A percentile compares a stretch with the other conserved stretches of the same genome.
Evolutionary conservation across 2,797 vertebrate species (phyloP).

Genomic region (Sebastes itinus): DNA sequence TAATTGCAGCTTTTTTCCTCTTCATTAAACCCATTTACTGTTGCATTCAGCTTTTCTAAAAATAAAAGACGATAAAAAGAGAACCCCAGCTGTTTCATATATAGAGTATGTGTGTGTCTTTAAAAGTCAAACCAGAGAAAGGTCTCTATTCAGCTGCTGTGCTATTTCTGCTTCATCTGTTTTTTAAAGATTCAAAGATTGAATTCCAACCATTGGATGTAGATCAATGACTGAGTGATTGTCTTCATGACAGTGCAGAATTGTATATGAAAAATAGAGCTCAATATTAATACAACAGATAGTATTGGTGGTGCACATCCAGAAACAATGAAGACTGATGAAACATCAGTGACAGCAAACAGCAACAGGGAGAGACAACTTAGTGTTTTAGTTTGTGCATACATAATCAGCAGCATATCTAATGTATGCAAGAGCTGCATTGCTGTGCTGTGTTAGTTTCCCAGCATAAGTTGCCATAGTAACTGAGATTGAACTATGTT

Average conservation of each 20-base stretch:
- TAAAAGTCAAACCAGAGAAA: neutral
- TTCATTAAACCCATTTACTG: slow-evolving; percentile 14
- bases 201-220: neutral
- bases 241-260: neutral
- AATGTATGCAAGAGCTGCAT: neutral
- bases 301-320: neutral
- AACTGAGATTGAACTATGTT: no score
- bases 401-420: neutral
- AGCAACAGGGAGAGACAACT: neutral
- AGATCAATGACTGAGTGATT: neutral
- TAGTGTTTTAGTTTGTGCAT: neutral
- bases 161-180: neutral
- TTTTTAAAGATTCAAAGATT: neutral
- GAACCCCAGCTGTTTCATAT: neutral
- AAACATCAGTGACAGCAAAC: neutral
- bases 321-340: neutral
- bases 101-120: neutral
- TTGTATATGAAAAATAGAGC: neutral
- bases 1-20: neutral
- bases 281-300: neutral
- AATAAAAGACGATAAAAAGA: slow-evolving; percentile 3
- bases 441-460: neutral
- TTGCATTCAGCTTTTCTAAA: neutral
- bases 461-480: no score
- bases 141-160: neutral